Conservation (phyloP, 2,888 invertebrate genomes). For the Caenorhabditis sulstoni region DNA sequence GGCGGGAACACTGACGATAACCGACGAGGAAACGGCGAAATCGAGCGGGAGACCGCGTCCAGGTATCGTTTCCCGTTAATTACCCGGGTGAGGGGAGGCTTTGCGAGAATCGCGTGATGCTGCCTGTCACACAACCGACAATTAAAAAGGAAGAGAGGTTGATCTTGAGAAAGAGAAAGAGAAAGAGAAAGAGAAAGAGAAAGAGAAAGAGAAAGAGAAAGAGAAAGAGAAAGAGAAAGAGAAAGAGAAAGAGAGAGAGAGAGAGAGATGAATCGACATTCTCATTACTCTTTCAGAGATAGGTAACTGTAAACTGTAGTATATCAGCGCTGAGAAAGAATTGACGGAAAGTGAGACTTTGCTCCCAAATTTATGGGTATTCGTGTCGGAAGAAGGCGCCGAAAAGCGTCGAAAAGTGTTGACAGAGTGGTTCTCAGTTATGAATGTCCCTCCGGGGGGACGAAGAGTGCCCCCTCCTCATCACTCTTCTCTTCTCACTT, state of each 20-base stretch:
- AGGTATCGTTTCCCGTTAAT: constrained; percentile 30
- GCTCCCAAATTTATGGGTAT: too few species aligned
- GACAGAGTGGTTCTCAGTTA: constrained; percentile 25
- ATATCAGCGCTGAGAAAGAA: too few species aligned
- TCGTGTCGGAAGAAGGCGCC: too few species aligned
- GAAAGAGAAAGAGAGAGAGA: background rate
- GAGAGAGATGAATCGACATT: background rate
- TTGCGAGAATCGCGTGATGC: background rate
- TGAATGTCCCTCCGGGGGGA: constrained; percentile 32
- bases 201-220: background rate
- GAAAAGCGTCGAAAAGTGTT: constrained; percentile 43
- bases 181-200: background rate
- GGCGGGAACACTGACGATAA: constrained; percentile 58
- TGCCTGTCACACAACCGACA: constrained; percentile 2
- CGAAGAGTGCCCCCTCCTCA: constrained; percentile 9
- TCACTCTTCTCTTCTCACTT: constrained; percentile 44
- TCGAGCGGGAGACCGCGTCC: constrained; percentile 47
- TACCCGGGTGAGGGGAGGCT: constrained; percentile 4
- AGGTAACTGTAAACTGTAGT: too few species aligned
- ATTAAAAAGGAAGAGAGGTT: background rate
- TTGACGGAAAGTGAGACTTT: too few species aligned
- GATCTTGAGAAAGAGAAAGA: background rate
- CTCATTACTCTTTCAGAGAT: too few species aligned
- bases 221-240: background rate
- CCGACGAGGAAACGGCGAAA: constrained; percentile 40